Percentiles rank a stretch among this genome's conserved stretches.
These are phyloP conservation scores for Pseudeuparius sepicola DNA, from an alignment of 2,888 invertebrate genomes.

Conservation along the genomic window DNA sequence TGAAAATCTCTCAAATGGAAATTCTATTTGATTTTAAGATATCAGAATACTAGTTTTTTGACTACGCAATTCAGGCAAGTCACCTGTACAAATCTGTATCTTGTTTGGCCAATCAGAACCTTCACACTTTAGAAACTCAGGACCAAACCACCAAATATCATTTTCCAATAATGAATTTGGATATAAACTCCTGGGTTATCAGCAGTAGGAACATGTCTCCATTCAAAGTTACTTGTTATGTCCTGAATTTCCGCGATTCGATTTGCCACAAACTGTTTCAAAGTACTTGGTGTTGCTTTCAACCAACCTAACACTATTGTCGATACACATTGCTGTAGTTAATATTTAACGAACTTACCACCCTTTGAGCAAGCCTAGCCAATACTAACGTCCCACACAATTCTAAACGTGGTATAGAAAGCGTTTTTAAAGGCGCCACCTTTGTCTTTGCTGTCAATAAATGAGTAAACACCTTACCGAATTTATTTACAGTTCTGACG, in stretches of 20 bases:
- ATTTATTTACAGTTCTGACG: slow-evolving; percentile 4
- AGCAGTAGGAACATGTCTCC: neutral
- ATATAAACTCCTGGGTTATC: neutral
- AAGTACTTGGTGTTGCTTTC: no score
- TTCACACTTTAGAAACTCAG: slow-evolving; percentile 3
- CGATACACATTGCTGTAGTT: no score
- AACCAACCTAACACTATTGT: no score
- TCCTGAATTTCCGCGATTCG: neutral
- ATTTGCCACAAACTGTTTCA: slow-evolving; percentile 1
- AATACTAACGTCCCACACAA: no score
- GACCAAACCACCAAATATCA: slow-evolving; percentile 12
- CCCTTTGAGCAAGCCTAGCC: no score
- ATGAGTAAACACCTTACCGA: slow-evolving; percentile 4
- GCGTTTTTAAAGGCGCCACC: no score
- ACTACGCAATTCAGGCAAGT: neutral
- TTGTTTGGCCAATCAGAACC: no score
- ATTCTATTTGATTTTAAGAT: slow-evolving; percentile 4
- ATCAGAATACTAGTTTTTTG: neutral
- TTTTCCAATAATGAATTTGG: neutral
- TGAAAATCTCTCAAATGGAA: no score
- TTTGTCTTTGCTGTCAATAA: no score
- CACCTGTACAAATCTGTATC: no score
- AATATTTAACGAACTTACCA: no score
- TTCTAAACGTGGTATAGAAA: no score
- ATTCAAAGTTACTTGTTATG: neutral